Base-by-base conservation (phyloP, 2,113 vertebrate genomes). In the Anhinga rufa region DNA sequence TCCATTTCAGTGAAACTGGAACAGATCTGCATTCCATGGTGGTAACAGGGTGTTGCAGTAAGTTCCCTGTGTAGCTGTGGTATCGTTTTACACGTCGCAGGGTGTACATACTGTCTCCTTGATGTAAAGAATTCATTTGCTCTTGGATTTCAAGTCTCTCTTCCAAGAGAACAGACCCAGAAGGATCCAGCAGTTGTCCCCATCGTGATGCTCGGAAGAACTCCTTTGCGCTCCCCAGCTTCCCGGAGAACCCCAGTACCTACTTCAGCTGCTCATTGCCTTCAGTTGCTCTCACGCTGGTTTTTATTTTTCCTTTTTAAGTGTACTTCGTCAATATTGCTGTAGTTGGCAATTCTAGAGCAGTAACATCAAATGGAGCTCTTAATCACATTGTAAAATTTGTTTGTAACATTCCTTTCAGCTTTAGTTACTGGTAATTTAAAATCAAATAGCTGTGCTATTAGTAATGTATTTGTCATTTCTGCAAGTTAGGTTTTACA, bases 401-500 rank as follows among this genome's bases (percentile, higher is more conserved):
- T 97, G 89, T 97, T 94, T 29, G 66, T n/a, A 97, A 94, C 96
- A 91, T 92, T 95, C 82, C 86, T 95, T 93, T 95, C 93, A 96
- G 75, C 82, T 83, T 96, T 97, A 96, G 96, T 96, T 97, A 79
- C 80, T 58, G 77, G 68, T 86, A 95, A 97, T 97, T 97, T 93
- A 75, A 82, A 96, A 81, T 72, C 34, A 58, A 72, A 57, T 82
- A 74, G 91, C 89, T 82, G 55, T 58, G 89, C 75, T 69, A 4
- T 91, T 88, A 84, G 55, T 88, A 81, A 72, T 34, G 61, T 72
- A 46, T 85, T 92, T 95, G 91, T 90, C 77, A 91, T 65, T 95
- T 86, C 86, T 85, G 49, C 62, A 13, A 79, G 81, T 10, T n/a
- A 85, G 91, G 54, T 74, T 95, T 93, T n/a, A 32, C 46, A 76